Percentiles rank a stretch among this genome's conserved stretches.
These are phyloP conservation scores for Caenorhabditis sp. DNA, from an alignment of 2,888 invertebrate genomes.

Conservation along the genomic window DNA sequence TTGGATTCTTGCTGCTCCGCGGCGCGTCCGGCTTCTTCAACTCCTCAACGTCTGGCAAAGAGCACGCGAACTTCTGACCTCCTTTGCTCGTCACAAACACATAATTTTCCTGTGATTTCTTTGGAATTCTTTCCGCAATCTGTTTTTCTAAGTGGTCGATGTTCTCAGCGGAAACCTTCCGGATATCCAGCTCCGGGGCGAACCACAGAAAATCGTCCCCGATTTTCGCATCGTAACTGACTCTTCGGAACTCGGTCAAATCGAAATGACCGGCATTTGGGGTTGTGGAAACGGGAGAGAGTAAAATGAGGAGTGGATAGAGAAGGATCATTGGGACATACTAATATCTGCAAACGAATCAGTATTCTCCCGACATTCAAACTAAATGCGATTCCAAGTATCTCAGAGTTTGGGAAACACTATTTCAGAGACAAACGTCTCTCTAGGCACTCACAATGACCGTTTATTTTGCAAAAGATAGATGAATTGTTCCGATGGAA, in stretches of 20 bases:
- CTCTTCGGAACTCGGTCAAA: conserved; percentile 24
- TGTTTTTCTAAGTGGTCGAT: conserved; percentile 24
- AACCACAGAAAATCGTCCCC: conserved; percentile 43
- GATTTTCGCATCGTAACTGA: conserved; percentile 30
- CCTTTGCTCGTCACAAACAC: conserved; percentile 38
- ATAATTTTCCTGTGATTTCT: conserved; percentile 22
- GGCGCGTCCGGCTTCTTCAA: conserved; percentile 15
- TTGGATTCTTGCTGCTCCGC: conserved; percentile 43
- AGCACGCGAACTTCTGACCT: conserved; percentile 39
- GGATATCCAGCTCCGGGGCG: conserved; percentile 16
- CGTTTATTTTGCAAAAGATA: conserved; percentile 35
- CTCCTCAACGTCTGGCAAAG: conserved; percentile 24
- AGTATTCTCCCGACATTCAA: neutral
- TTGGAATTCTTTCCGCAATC: conserved; percentile 24
- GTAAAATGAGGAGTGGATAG: conserved; percentile 9
- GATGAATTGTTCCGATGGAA: conserved; percentile 13
- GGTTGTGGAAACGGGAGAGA: conserved; percentile 5
- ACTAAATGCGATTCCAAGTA: conserved; percentile 12
- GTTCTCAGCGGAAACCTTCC: conserved; percentile 19
- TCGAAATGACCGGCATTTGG: conserved; percentile 28
- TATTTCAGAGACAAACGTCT: neutral
- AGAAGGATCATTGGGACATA: conserved; percentile 3
- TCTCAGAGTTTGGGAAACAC: conserved; percentile 12
- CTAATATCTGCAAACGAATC: conserved; percentile 28
- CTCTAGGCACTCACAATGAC: conserved; percentile 17